Evolutionary conservation across 2,797 vertebrate species (phyloP), one percentile per base, ranked within the genome.

Genomic region (Champsocephalus esox): DNA sequence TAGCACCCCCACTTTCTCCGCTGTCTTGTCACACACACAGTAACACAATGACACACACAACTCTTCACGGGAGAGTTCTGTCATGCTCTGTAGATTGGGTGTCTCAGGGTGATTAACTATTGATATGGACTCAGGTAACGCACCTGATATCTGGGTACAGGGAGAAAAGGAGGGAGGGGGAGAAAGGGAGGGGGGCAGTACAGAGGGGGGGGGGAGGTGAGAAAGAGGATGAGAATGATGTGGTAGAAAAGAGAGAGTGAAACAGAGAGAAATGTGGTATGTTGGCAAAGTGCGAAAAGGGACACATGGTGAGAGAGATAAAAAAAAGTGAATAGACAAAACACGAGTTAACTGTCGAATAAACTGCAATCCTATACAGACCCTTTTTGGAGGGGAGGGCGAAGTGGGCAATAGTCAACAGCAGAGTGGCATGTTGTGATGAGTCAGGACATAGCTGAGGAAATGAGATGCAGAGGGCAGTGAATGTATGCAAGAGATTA

Each of bases 31-130:
- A 66, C 32, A 81, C 34, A 78, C 57, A 59, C 34, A 38, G 34
- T 38, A 32, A 78, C 57, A 59, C 34, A 38, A 7, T 28, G 28
- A 38, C 34, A 38, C 62, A 70, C 77, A 65, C 73, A 71, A 34
- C 66, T 83, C 88, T 87, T 78, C 82, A 80, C 3, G 68, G 87
- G 92, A 89, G 88, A 82, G 70, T 85, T 89, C 72, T 69, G 83
- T 85, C 80, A 77, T 65, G 62, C 72, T 89, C 94, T 93, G 94
- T 96, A 94, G 94, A 97, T 96, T 94, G 95, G 94, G 94, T 96
- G 94, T 96, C 96, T 90, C 93, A 94, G 94, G 93, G 92, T 95
- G 93, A 96, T 98, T 96, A 98, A 97, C 88, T 95, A 98, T 98
- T 97, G 88, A 98, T 98, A 95, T 83, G 73, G 86, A 91, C 93